phyloP scores from a whole-genome alignment of 1,140 invertebrate genomes.

The Panagrolaimus sp. region DNA sequence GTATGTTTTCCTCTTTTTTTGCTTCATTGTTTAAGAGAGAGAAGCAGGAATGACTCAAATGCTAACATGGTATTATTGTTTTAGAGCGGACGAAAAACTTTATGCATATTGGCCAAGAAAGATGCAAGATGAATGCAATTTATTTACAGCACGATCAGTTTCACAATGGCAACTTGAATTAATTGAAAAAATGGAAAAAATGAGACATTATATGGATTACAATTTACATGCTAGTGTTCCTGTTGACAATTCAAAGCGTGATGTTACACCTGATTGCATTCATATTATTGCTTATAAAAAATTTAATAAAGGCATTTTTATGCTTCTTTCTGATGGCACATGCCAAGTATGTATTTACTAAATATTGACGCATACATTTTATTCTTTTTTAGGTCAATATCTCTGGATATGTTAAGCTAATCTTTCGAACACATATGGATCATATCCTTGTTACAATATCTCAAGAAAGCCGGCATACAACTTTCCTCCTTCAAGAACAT shows the following conservation, averaged over 20 bases:
- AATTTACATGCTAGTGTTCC: constrained; percentile 7
- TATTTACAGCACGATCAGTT: not conserved
- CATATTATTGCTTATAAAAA: constrained; percentile 30
- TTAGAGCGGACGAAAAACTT: constrained; percentile 12
- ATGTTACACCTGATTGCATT: not conserved
- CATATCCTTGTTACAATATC: not conserved
- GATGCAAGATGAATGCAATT: not conserved
- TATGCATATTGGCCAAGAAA: constrained; percentile 29
- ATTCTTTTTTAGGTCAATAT: not conserved
- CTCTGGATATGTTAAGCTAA: not conserved
- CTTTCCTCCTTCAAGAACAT: not conserved
- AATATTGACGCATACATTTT: no score
- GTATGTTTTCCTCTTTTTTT: constrained; percentile 12
- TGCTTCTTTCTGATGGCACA: constrained; percentile 31
- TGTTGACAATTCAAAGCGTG: constrained; percentile 3
- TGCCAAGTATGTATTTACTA: constrained; percentile 13
- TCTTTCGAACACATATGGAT: not conserved
- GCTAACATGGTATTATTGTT: no score
- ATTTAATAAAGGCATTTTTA: constrained; percentile 30
- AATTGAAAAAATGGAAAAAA: constrained; percentile 11
- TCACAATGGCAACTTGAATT: constrained; percentile 10
- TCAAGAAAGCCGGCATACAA: not conserved
- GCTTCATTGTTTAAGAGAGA: not conserved
- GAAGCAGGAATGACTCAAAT: no score
- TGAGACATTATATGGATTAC: constrained; percentile 11